phyloP scores from a whole-genome alignment of 2,888 invertebrate species.

The Xestobium rufovillosum region DNA sequence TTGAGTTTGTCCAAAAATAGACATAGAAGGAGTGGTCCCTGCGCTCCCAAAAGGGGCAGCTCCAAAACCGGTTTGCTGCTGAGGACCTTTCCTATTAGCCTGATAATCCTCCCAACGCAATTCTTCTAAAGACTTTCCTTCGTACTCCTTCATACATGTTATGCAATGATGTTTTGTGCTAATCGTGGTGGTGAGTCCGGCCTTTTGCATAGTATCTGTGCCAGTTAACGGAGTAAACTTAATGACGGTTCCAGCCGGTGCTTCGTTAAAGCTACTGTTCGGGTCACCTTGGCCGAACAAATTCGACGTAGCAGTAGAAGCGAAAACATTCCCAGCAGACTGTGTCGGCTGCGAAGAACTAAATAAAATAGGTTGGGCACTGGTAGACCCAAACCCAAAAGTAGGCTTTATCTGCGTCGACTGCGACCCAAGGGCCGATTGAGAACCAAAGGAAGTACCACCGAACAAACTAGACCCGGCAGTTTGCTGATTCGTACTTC shows the following conservation, averaged over 20 bases:
- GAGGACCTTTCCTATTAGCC: slow-evolving; percentile 76
- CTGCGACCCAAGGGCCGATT: no score
- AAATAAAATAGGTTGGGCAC: slow-evolving; percentile 42
- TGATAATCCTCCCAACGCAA: slow-evolving; percentile 83
- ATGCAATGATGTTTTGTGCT: slow-evolving; percentile 94
- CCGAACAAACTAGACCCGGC: slow-evolving; percentile 56
- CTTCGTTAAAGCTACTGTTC: slow-evolving; percentile 34
- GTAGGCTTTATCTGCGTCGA: slow-evolving; percentile 47
- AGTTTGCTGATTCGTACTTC: slow-evolving; percentile 41
- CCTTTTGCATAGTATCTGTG: slow-evolving; percentile 86
- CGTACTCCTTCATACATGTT: slow-evolving; percentile 98
- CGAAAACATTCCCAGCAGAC: slow-evolving; percentile 38
- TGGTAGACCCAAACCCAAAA: slow-evolving; percentile 50
- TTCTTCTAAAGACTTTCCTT: slow-evolving; percentile 89
- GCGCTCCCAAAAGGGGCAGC: slow-evolving; percentile 45
- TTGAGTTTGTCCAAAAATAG: slow-evolving; percentile 46
- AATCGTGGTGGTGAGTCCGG: slow-evolving; percentile 75
- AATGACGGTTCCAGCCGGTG: slow-evolving; percentile 49
- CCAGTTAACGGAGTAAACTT: slow-evolving; percentile 85
- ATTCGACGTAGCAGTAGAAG: slow-evolving; percentile 31
- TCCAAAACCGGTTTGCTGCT: slow-evolving; percentile 36
- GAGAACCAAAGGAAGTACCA: slow-evolving; percentile 48
- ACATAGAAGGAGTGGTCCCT: slow-evolving; percentile 39
- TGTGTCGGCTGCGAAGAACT: slow-evolving; percentile 44
- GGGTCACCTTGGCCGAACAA: slow-evolving; percentile 43